These are phyloP conservation scores for Epicauta chinensis DNA, from an alignment of 1,140 invertebrate genomes.

Conservation along the genomic window DNA sequence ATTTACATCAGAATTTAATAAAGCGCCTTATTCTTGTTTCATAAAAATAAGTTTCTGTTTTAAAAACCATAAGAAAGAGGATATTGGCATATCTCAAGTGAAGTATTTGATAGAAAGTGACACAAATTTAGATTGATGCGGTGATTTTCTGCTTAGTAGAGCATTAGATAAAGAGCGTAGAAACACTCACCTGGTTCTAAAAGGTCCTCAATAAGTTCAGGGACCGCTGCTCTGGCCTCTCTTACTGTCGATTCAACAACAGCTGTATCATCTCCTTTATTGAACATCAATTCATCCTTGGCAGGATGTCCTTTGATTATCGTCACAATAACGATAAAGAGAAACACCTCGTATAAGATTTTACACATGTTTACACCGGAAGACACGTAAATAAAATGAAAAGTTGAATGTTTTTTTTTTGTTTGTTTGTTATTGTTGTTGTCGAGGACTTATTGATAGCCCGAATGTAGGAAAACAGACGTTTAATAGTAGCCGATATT, in stretches of 20 bases:
- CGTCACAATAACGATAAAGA: constrained; percentile 3
- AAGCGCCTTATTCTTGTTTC: background rate
- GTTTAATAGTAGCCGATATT: no score
- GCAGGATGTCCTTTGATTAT: constrained; percentile 9
- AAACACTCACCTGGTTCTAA: constrained; percentile 26
- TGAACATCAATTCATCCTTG: constrained; percentile 22
- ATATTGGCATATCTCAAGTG: background rate
- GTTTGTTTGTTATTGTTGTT: no score
- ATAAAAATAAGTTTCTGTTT: background rate
- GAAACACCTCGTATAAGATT: constrained; percentile 1
- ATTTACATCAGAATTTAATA: constrained; percentile 6
- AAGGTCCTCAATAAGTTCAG: constrained; percentile 31
- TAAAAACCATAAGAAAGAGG: background rate
- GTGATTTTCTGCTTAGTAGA: constrained; percentile 2
- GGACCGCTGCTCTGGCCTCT: constrained; percentile 33
- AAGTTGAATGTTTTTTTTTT: no score
- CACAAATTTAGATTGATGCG: constrained; percentile 20
- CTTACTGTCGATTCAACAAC: constrained; percentile 34
- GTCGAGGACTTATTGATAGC: constrained; percentile 9
- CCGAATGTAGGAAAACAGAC: background rate
- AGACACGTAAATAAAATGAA: constrained; percentile 6
- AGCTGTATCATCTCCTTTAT: constrained; percentile 20
- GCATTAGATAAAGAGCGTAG: background rate
- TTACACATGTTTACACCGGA: constrained; percentile 16
- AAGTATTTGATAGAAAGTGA: constrained; percentile 10